These are phyloP conservation scores for Melopsittacus undulatus DNA, from an alignment of 2,797 vertebrate genomes.

Conservation along the genomic window DNA sequence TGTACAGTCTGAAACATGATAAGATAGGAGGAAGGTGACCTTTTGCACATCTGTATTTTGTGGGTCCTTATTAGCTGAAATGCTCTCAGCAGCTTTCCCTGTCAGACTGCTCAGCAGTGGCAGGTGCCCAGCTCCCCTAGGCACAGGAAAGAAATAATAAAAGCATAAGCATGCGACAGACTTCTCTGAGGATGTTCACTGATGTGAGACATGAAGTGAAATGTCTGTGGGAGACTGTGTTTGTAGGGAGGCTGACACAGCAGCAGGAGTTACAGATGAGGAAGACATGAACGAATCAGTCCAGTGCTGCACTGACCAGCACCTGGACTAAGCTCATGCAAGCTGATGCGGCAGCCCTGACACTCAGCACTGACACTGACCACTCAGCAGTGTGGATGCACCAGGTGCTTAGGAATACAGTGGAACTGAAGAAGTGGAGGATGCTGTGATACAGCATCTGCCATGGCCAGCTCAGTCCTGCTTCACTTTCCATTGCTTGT, in stretches of 20 bases:
- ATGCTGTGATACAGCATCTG: background rate
- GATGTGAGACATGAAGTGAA: background rate
- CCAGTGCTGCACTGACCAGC: background rate
- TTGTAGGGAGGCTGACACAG: background rate
- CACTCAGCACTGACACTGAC: no score
- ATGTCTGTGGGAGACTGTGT: background rate
- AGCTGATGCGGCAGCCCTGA: background rate
- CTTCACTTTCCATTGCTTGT: background rate
- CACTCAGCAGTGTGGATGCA: background rate
- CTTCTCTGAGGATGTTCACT: background rate
- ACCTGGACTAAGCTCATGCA: background rate
- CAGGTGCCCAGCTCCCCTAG: background rate
- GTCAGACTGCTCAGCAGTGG: background rate
- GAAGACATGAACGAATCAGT: background rate
- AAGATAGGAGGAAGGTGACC: background rate
- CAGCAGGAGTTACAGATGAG: background rate
- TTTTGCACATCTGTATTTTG: background rate
- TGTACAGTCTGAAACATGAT: accelerated
- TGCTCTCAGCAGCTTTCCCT: background rate
- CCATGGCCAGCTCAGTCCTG: background rate
- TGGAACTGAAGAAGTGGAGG: accelerated
- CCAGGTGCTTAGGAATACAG: background rate
- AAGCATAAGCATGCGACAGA: background rate
- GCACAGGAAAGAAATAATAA: background rate
- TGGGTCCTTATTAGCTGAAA: background rate